Evolutionary conservation across 2,888 invertebrate species (phyloP), one percentile per base, ranked within the genome.

Genomic region (Tanypteryx hageni): DNA sequence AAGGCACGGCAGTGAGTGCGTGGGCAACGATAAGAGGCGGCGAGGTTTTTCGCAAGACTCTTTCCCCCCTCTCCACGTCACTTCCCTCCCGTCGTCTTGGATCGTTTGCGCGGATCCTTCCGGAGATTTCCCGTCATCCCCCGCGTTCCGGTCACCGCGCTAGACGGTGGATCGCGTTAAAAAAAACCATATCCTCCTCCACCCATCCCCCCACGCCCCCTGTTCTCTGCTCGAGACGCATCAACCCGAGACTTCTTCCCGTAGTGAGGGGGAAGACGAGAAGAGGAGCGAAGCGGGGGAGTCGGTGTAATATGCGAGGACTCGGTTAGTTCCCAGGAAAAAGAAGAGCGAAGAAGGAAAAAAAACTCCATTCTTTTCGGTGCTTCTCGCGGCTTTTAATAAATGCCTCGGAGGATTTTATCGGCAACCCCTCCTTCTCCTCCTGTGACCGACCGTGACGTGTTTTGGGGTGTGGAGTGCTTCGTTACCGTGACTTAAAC

Each of bases 381-480:
- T 13, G 8, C 22, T 68, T 68, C 68, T 68, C 68, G 8, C n/a
- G 22, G 68, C 68, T 7, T n/a, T 44, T 68, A 22, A 68, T 68
- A 22, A 68, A n/a, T 68, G 68, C 68, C n/a, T 22, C 68, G 68
- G 22, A 22, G 18, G 68, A 68, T 68, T 68, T 68, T 18, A 2
- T 44, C 44, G 44, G 44, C 44, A 44, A 44, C 44, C 44, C 44
- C 44, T 68, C 22, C n/a, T 64, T 7, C 16, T 64, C 64, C 18
- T 7, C 68, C 61, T 61, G 61, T 86, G 86, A 86, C 86, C 27
- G 61, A 86, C n/a, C 86, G 86, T 86, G 86, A 61, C 86, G 61
- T 68, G 68, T 68, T 68, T 68, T 68, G 18, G 68, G n/a, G 68
- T 18, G 18, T 68, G 68, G 13, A 68, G 68, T 11, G 68, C 9